These are phyloP conservation scores for Camponotus pennsylvanicus DNA, from an alignment of 1,140 invertebrate genomes.

Conservation along the genomic window DNA sequence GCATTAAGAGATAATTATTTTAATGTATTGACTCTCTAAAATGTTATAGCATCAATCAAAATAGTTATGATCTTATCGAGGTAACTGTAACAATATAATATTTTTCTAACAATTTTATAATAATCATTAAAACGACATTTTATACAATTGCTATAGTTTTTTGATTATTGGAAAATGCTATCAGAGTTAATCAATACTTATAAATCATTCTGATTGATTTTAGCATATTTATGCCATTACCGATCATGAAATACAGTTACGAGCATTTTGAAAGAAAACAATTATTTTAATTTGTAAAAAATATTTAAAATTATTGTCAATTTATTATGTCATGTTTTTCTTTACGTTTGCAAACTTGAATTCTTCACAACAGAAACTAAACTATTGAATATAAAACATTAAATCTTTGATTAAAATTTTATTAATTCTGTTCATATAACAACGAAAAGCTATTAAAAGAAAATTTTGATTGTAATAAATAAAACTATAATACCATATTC, in stretches of 20 bases:
- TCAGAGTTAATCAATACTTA: neutral
- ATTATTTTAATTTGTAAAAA: neutral
- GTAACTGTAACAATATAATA: neutral
- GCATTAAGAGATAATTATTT: slow-evolving; percentile 12
- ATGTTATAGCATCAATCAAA: neutral
- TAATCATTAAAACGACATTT: neutral
- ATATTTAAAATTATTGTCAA: neutral
- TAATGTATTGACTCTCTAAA: neutral
- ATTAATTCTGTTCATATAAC: neutral
- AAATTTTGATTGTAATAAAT: no score
- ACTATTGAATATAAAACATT: neutral
- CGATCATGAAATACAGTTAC: neutral
- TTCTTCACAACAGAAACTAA: neutral
- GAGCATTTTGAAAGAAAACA: neutral
- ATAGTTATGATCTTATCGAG: neutral
- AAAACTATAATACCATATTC: no score
- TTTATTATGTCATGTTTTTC: neutral
- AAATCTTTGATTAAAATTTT: slow-evolving; percentile 1
- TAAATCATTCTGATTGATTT: neutral
- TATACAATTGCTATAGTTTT: neutral
- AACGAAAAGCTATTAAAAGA: no score
- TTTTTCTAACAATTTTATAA: neutral
- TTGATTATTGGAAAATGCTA: neutral
- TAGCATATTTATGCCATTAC: neutral
- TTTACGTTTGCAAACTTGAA: neutral